Evolutionary conservation across 2,113 vertebrate genomes (phyloP), one percentile per base, ranked within the genome.

Genomic region (Oceanodroma tethys): DNA sequence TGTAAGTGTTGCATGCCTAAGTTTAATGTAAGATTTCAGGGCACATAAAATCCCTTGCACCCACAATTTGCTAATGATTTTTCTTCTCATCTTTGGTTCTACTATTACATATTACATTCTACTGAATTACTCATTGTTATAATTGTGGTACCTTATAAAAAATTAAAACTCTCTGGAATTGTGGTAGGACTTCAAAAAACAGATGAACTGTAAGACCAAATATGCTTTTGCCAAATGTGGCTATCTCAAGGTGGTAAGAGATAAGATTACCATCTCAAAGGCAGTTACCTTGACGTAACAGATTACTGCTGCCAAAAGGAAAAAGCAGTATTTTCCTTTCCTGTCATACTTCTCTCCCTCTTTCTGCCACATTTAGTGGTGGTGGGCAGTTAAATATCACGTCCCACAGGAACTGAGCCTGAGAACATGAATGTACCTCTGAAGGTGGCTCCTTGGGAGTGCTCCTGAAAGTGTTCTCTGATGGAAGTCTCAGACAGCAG

Each of bases 311-410:
- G 53, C 75, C 71, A 81, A 81, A 94, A 91, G 38, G 47, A 88
- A 96, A 81, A 86, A 84, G 27, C 21, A 36, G 23, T 75, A 81
- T 89, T 97, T 93, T 94, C 65, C 42, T 89, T 82, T 89, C 38
- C 68, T 90, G 27, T 90, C 56, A 40, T 75, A 85, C 30, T 88
- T 74, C 38, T 91, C 38, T 78, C 25, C 53, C 47, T 89, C 52
- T 81, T 92, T 94, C 88, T 93, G 47, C 43, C 38, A 84, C 86
- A 93, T 86, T 89, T 74, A 88, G 60, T 67, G 56, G 63, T 67
- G 12, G 12, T 72, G 84, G 87, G 55, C 68, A 63, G 80, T 84
- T 94, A 95, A 95, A 86, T 81, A 91, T 32, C 74, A 29, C 26
- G 42, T 86, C n/a, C 55, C 72, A 60, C 42, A 38, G 80, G 82